phyloP scores from a whole-genome alignment of 2,888 invertebrate species.

The Caenorhabditis sulstoni region DNA sequence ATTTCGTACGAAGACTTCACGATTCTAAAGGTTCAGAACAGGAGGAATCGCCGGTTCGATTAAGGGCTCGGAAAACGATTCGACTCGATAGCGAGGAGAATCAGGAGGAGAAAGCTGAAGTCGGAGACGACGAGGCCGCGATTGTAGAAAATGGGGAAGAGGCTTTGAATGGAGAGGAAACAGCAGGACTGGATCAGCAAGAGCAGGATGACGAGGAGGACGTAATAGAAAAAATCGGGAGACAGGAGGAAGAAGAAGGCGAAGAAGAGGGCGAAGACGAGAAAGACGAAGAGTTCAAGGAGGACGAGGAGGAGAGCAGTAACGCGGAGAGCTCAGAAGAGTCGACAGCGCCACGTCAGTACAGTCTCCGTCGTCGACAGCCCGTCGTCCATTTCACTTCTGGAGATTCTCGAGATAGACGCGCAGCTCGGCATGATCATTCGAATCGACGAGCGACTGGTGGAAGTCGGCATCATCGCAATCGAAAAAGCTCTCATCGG shows the following conservation, averaged over 20 bases:
- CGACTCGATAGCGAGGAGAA: constrained; percentile 27
- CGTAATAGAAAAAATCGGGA: constrained; percentile 36
- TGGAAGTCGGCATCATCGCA: constrained; percentile 29
- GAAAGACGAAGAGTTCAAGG: constrained; percentile 36
- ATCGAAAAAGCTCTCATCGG: constrained; percentile 29
- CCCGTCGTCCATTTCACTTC: constrained; percentile 46
- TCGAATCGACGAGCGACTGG: not conserved
- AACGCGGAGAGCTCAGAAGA: constrained; percentile 49
- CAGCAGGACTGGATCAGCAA: constrained; percentile 18
- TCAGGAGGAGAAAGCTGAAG: constrained; percentile 13
- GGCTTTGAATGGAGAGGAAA: not conserved
- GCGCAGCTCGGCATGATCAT: constrained; percentile 34
- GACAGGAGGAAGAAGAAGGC: constrained; percentile 45
- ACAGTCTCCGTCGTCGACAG: constrained; percentile 46
- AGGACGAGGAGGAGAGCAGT: constrained; percentile 47
- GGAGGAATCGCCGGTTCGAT: constrained; percentile 38
- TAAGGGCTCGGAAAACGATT: constrained; percentile 8
- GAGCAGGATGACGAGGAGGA: constrained; percentile 38
- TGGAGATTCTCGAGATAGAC: constrained; percentile 35
- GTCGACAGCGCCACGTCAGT: constrained; percentile 47
- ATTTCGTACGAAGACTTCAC: not conserved
- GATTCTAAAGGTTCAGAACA: constrained; percentile 26
- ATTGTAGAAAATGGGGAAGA: constrained; percentile 24
- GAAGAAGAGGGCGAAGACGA: constrained; percentile 46
- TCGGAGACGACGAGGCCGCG: not conserved